A percentile compares a stretch with the other conserved stretches of the same genome.
Evolutionary conservation across 2,888 invertebrate species (phyloP).

Genomic region (Deilephila elpenor): DNA sequence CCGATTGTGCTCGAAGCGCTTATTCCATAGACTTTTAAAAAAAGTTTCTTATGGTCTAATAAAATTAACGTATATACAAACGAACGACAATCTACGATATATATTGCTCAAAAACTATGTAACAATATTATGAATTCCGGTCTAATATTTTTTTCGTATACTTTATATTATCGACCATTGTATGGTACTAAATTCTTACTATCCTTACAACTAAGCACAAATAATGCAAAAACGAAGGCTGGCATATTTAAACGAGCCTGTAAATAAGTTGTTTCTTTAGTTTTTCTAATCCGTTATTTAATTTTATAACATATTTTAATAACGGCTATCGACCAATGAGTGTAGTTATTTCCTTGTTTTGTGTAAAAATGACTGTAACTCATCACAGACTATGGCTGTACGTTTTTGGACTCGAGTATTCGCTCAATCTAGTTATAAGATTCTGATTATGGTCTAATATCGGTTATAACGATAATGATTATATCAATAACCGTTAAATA

Average conservation of each 20-base stretch:
- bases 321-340: conserved; percentile 25
- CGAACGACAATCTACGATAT: conserved; percentile 18
- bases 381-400: conserved; percentile 32
- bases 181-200: conserved; percentile 7
- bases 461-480: conserved; percentile 11
- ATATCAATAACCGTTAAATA: conserved; percentile 12
- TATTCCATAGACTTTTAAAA: conserved; percentile 7
- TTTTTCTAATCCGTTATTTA: conserved; percentile 25
- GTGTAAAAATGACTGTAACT: conserved; percentile 26
- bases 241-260: not conserved
- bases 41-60: conserved; percentile 10
- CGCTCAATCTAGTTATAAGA: conserved; percentile 40
- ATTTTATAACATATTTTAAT: conserved; percentile 26
- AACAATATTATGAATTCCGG: conserved; percentile 61
- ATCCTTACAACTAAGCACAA: conserved; percentile 9
- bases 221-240: conserved; percentile 26
- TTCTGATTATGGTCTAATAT: conserved; percentile 30
- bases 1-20: not conserved
- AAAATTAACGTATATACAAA: conserved; percentile 5
- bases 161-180: conserved; percentile 37
- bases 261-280: conserved; percentile 16
- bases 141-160: conserved; percentile 53
- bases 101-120: conserved; percentile 63
- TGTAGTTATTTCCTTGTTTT: conserved; percentile 22
- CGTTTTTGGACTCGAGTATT: conserved; percentile 40